Conservation (phyloP, 2,888 invertebrate genomes). For the Athrips mouffetella region DNA sequence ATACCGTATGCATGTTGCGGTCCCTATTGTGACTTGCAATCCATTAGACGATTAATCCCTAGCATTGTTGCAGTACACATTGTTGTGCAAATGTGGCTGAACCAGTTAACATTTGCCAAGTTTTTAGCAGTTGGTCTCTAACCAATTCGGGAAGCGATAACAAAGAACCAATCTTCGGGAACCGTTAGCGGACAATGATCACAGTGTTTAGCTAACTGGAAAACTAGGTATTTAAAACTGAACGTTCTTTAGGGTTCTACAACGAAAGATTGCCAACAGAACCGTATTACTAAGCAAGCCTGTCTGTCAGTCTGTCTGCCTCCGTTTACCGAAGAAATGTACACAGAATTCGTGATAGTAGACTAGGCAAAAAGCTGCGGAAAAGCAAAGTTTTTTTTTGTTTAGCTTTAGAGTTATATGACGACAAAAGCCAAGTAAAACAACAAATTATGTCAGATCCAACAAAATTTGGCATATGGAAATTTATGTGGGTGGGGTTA, state of each 20-base stretch:
- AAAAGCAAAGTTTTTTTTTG: no score
- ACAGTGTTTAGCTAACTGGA: neutral
- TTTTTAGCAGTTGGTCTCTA: constrained; percentile 6
- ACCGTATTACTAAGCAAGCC: no score
- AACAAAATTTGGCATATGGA: no score
- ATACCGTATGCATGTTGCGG: constrained; percentile 71
- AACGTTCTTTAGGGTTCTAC: neutral
- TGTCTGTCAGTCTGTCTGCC: no score
- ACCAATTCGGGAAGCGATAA: constrained; percentile 8
- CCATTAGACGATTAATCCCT: constrained; percentile 70
- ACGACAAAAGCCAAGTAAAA: no score
- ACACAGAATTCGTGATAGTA: no score
- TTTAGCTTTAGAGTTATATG: no score
- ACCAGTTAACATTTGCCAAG: constrained; percentile 19
- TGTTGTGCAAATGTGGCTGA: constrained; percentile 39
- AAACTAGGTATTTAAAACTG: neutral
- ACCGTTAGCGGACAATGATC: constrained; percentile 13
- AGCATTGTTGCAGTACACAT: constrained; percentile 49
- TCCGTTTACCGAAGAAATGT: no score
- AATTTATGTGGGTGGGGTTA: no score
- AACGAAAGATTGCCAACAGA: no score
- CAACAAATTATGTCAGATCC: no score
- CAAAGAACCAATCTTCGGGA: constrained; percentile 9
- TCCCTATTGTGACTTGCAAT: constrained; percentile 63
- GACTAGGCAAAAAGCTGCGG: no score